Percentiles rank a stretch among this genome's conserved stretches.
Conservation (phyloP, 92 coral and sea anemone genomes). For the Porites divaricata region DNA sequence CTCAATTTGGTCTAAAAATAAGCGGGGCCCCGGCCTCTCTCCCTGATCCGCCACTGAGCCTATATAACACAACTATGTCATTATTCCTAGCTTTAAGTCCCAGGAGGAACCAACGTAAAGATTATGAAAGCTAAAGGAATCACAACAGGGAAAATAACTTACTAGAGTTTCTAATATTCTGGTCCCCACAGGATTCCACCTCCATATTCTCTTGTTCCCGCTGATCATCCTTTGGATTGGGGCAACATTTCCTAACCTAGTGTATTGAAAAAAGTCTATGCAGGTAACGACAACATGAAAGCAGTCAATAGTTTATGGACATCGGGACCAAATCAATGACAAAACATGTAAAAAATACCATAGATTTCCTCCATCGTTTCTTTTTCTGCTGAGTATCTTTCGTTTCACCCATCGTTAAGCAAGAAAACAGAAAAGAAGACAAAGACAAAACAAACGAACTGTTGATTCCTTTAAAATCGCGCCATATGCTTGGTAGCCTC, state of each 20-base stretch:
- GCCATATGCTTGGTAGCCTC: slow-evolving; percentile 29
- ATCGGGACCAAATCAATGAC: neutral
- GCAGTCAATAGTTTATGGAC: neutral
- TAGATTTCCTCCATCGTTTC: slow-evolving; percentile 14
- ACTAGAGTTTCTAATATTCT: neutral
- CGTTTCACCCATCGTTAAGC: slow-evolving; percentile 3
- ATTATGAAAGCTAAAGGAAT: neutral
- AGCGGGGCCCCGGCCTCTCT: too few relatives aligned
- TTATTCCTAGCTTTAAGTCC: too few relatives aligned
- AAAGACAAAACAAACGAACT: neutral
- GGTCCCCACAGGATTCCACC: neutral
- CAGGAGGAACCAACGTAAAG: too few relatives aligned
- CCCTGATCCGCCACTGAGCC: too few relatives aligned
- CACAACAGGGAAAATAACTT: neutral
- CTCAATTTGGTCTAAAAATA: too few relatives aligned
- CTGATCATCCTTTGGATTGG: neutral
- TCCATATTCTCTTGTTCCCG: slow-evolving; percentile 11
- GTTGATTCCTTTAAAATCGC: neutral
- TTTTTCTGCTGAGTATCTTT: neutral
- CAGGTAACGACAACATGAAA: too few relatives aligned
- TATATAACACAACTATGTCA: too few relatives aligned
- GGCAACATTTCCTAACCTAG: slow-evolving; percentile 5
- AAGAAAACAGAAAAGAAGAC: neutral
- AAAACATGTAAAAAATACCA: neutral
- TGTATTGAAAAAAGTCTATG: too few relatives aligned